Conservation (phyloP, 2,113 vertebrate species). For the Pterocles gutturalis region DNA sequence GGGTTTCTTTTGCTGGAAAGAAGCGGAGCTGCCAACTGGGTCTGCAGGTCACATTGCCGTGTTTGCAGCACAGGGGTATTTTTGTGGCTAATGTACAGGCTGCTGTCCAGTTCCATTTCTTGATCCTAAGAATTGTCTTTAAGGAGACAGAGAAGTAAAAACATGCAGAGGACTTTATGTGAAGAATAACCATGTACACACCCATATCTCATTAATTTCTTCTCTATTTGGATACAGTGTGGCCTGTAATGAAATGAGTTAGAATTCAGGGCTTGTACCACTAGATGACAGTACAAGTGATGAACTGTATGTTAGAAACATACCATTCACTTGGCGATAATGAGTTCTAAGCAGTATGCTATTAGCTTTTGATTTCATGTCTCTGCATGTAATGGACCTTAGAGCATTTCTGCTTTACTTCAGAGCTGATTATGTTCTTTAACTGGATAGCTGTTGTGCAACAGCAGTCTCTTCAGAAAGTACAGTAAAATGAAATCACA, state of each 20-base stretch:
- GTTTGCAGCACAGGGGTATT: neutral
- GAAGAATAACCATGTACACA: neutral
- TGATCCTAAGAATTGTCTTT: neutral
- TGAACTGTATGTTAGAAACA: neutral
- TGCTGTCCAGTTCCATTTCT: neutral
- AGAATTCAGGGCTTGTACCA: neutral
- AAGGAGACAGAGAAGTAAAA: neutral
- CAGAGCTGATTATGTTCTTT: neutral
- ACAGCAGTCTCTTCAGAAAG: neutral
- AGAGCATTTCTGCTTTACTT: neutral
- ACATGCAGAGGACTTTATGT: neutral
- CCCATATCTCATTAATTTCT: neutral
- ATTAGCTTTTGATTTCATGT: neutral
- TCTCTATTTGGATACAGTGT: neutral
- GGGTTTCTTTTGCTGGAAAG: neutral
- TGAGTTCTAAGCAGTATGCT: neutral
- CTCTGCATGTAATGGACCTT: neutral
- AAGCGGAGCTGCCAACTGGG: slow-evolving; percentile 28
- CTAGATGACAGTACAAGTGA: neutral
- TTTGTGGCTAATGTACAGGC: neutral
- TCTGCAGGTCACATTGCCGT: slow-evolving; percentile 1
- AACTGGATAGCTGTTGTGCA: neutral
- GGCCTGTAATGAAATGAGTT: neutral
- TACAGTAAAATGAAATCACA: neutral
- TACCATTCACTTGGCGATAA: neutral